Evolutionary conservation across 2,888 invertebrate genomes (phyloP), one percentile per base, ranked within the genome.

Genomic region (Carcina quercana): DNA sequence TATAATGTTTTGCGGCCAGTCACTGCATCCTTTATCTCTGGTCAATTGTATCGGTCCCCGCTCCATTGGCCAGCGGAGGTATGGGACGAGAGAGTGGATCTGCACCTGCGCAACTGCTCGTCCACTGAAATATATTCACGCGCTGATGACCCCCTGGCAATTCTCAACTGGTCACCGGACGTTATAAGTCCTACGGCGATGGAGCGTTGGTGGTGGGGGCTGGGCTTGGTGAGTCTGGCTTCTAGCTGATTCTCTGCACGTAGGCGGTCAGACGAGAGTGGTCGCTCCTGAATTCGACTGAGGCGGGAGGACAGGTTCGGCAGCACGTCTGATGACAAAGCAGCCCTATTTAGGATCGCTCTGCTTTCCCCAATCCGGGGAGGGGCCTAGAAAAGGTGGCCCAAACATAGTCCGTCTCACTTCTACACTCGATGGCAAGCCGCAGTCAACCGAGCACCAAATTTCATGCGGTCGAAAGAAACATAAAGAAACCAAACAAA

Each of bases 381-480:
- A 44, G 32, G 42, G 43, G 37, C 27, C 43, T 44, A 44, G 48
- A 49, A 48, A 46, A 44, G 43, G 43, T 43, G 47, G 21, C 40
- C 46, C 25, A 45, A 45, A 47, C 40, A 40, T 34, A 25, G 40
- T 33, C 46, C 25, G 22, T 20, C 34, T 36, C 33, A 32, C 30
- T 14, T 4, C 2, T 8, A 11, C 3, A n/a, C 20, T 28, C 7
- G 39, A 37, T 35, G 30, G 37, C 34, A 35, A 32, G 8, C 39
- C 37, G 13, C 39, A 35, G 43, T 35, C 37, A 37, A 34, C 35
- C 26, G n/a, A 7, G 40, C 35, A 32, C 35, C 35, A 8, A 19
- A 7, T 5, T 13, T 11, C 5, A 20, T 24, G 33, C 11, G 28
- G 28, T 33, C 33, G 28, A 33, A 35, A 25, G 7, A 21, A 17